Evolutionary conservation across 2,888 invertebrate genomes (phyloP), one percentile per base, ranked within the genome.

Genomic region (Sisyra terminalis): DNA sequence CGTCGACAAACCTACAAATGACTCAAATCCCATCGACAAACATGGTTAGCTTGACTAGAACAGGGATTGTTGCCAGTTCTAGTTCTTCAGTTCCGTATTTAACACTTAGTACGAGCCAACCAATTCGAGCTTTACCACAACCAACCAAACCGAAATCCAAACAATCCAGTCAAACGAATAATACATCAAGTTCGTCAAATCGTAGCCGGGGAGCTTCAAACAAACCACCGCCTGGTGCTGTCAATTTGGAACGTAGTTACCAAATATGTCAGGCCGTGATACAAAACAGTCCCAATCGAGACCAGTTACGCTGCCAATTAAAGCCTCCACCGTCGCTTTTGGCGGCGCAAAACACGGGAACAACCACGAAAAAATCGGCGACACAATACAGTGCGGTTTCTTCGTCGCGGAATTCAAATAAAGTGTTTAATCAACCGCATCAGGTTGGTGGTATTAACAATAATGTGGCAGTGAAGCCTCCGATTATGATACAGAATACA

Each of bases 201-300:
- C 65, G 73, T 43, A 70, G 66, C 51, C 66, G 74, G 39, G 71
- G 69, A 50, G 54, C 53, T 29, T 69, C 74, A 6, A 81, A 78
- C 53, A 82, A 82, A 58, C 77, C 86, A 46, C 88, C 89, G 1
- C 89, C 88, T 0, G 89, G 89, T 2, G 86, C 86, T 3, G 87
- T 93, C 29, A 93, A 94, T 64, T 65, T 93, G 43, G 92, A 93
- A 59, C 74, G 94, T 44, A 93, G 93, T 58, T 89, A 92, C 62
- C 92, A 93, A 65, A 94, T 94, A 53, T 88, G 87, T 55, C 85
- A 84, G 61, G 85, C 85, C 35, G 85, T 85, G n/a, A 87, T 94
- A 49, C 89, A 90, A 64, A 90, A 88, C 61, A 92, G 89, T 57
- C 88, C 88, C 1, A 90, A 90, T 64, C 70, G 89, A 13, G 87